Conservation (phyloP, 2,888 invertebrate species). For the Hydropsyche betteni region DNA sequence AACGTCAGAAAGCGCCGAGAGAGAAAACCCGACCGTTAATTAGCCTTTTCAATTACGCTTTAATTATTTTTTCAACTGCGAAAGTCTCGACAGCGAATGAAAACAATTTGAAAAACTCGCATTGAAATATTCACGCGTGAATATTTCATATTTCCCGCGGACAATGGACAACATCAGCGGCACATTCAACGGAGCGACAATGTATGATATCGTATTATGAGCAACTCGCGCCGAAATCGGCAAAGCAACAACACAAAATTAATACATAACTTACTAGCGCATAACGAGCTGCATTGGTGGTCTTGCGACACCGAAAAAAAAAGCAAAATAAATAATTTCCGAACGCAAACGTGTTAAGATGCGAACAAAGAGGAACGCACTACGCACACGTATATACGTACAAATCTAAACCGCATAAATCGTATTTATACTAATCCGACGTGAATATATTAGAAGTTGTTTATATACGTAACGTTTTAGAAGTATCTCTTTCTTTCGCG, state of each 20-base stretch:
- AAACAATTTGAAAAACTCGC: too few relatives aligned
- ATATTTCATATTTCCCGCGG: too few relatives aligned
- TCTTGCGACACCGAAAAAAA: conserved; percentile 4
- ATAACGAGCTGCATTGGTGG: conserved; percentile 20
- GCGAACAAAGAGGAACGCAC: background rate
- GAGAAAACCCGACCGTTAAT: conserved; percentile 15
- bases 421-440: conserved; percentile 46
- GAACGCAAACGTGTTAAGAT: conserved; percentile 19
- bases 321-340: conserved; percentile 6
- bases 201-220: too few relatives aligned
- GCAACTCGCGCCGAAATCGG: too few relatives aligned
- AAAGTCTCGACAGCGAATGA: too few relatives aligned
- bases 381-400: background rate
- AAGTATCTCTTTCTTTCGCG: background rate
- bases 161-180: too few relatives aligned
- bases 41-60: conserved; percentile 30
- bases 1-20: conserved; percentile 7
- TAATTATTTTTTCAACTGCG: conserved; percentile 22
- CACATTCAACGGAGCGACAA: too few relatives aligned
- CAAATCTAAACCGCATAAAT: conserved; percentile 39
- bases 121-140: too few relatives aligned
- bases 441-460: conserved; percentile 43
- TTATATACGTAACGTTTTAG: conserved; percentile 11
- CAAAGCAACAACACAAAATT: too few relatives aligned
- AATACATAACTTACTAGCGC: too few relatives aligned